Evolutionary conservation across 92 coral and sea anemone species (phyloP), one percentile per base, ranked within the genome.

Genomic region (Parazoanthus darwini): DNA sequence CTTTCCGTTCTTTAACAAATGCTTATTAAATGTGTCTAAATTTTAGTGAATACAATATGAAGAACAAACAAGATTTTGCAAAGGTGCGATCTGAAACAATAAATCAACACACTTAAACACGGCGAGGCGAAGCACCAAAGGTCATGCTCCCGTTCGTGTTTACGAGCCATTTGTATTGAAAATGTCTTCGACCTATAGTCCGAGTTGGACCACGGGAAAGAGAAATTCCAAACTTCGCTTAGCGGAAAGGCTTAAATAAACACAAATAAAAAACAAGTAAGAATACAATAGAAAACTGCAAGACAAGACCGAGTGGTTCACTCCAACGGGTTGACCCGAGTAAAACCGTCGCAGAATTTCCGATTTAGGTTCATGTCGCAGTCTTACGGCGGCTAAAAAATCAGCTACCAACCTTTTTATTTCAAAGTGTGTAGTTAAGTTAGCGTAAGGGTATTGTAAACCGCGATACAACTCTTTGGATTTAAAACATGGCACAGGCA

Each of bases 311-410:
- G 44, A 46, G 35, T 13, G 15, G 14, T 43, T 44, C 87, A 74
- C 67, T 29, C 46, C 77, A 16, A 9, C 54, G 16, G 77, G 18
- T 84, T 84, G 87, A 84, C 87, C 87, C 54, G 37, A 65, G 35
- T 25, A 37, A 72, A 44, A 44, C 35, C 75, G 78, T 36, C 63
- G 75, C 44, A 84, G 37, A 44, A 71, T 84, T 84, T 84, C 87
- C 87, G 87, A 84, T 84, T 84, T 84, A 73, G 87, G 54, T 84
- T 84, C 58, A 72, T 84, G 79, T 71, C 68, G 66, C 42, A 70
- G 25, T n/a, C 87, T 44, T 25, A 33, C 16, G 43, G 63, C 79
- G 18, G 59, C 18, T 33, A 29, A 22, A 73, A 71, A 33, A 25
- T 25, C 79, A 71, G n/a, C 42, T 72, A 0, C 6, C 66, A 84